These are phyloP conservation scores for Caenorhabditis becei DNA, from an alignment of 2,888 invertebrate species.

Conservation along the genomic window DNA sequence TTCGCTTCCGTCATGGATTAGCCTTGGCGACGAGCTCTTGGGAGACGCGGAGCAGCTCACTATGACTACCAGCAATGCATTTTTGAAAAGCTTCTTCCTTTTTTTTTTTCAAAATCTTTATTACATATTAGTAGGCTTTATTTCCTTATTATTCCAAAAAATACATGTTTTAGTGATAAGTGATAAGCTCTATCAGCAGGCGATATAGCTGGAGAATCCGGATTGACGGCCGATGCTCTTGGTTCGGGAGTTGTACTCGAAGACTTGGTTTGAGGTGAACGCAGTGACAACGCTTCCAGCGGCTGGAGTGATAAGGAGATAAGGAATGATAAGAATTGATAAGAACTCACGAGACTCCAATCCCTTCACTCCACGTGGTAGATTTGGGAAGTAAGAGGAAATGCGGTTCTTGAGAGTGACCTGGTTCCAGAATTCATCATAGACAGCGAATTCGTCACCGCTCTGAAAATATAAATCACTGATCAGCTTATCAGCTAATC, in stretches of 20 bases:
- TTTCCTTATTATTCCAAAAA: too few relatives aligned
- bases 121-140: too few relatives aligned
- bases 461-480: conserved; percentile 56
- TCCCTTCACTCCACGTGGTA: conserved; percentile 75
- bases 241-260: conserved; percentile 66
- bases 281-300: conserved; percentile 58
- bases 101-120: too few relatives aligned
- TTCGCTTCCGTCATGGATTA: too few relatives aligned
- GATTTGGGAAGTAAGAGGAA: conserved; percentile 75
- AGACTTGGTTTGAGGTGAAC: conserved; percentile 62
- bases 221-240: conserved; percentile 50
- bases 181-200: conserved; percentile 56
- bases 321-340: background rate
- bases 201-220: conserved; percentile 51
- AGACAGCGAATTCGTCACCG: conserved; percentile 75
- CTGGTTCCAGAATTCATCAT: conserved; percentile 81
- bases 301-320: conserved; percentile 47
- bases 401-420: conserved; percentile 72
- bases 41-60: too few relatives aligned
- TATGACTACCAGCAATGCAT: too few relatives aligned
- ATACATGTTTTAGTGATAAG: too few relatives aligned
- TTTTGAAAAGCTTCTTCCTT: too few relatives aligned
- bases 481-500: background rate
- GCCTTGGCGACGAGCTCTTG: too few relatives aligned
- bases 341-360: conserved; percentile 62